phyloP scores from a whole-genome alignment of 2,113 vertebrate genomes.

The Myxocyprinus asiaticus region DNA sequence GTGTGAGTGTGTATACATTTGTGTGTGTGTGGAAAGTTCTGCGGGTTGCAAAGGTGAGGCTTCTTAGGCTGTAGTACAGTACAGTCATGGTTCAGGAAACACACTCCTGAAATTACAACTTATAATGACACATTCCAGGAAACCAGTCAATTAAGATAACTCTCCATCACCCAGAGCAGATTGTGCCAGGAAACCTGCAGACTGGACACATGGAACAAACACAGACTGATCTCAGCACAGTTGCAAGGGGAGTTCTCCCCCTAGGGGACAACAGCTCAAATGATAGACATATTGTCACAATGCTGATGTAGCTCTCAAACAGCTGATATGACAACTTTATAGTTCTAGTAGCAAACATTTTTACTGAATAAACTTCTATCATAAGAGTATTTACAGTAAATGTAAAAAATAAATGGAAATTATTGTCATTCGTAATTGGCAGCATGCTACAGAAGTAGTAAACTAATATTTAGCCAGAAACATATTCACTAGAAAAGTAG shows the following conservation, averaged over 20 bases:
- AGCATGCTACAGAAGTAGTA: too few relatives aligned
- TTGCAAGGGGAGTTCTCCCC: constrained; percentile 69
- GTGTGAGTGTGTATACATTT: constrained; percentile 9
- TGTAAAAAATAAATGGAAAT: too few relatives aligned
- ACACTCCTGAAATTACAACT: constrained; percentile 61
- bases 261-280: constrained; percentile 65
- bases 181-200: neutral
- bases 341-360: too few relatives aligned
- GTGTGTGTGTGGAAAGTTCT: constrained; percentile 47
- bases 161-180: constrained; percentile 67
- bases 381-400: too few relatives aligned
- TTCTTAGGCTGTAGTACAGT: neutral
- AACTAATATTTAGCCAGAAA: too few relatives aligned
- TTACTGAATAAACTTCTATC: too few relatives aligned
- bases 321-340: neutral
- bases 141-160: constrained; percentile 70
- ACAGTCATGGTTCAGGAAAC: neutral
- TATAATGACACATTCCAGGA: constrained; percentile 63
- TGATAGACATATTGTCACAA: constrained; percentile 35
- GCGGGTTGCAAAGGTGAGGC: constrained; percentile 68
- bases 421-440: too few relatives aligned
- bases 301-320: neutral
- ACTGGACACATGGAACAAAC: constrained; percentile 14
- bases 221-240: constrained; percentile 64
- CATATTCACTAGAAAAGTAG: too few relatives aligned